Base-by-base conservation (phyloP, 92 coral and sea anemone species). In the Zoanthus gigantus region DNA sequence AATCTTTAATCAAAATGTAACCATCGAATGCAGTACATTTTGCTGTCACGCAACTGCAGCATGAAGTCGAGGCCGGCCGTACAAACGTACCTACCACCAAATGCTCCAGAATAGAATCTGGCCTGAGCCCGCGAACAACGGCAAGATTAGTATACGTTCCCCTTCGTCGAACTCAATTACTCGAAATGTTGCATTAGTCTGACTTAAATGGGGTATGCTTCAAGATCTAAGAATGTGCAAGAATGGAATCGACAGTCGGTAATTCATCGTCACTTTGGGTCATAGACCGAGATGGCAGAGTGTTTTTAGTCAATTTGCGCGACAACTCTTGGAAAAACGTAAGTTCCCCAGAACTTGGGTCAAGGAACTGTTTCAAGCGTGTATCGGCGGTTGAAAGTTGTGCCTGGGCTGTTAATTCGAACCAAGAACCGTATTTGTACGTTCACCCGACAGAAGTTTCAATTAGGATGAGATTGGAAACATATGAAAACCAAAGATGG, bases 331-430 rank as follows among this genome's bases (percentile, higher is more conserved):
- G 98, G 98, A 94, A 83, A 12, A 88, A 89, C n/a, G 87, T 95
- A 47, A 87, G 96, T 11, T 93, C 98, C 9, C 98, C 98, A 3
- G 83, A 89, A 44, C 96, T 95, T 67, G 94, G 96, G 42, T 95
- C 98, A 1, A 89, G 98, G 66, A 95, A 95, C 86, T 95, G 96
- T 88, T 95, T 97, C 77, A 97, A 97, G 82, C 95, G 99, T 32
- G 83, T 97, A 54, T 93, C 97, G 47, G 97, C 99, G 0, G 97
- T 92, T 3, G 92, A 88, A 54, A 72, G 89, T 15, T 97, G 99
- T 95, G 99, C 99, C 9, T 97, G 98, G 96, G 98, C 99, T 30
- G 93, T 97, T n/a, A 96, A 94, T 29, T 97, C 98, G 13, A 96
- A 94, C 86, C 99, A 97, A 67, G 93, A 94, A 37, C 95, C 96